Conservation (phyloP, 2,797 vertebrate genomes). For the Enteromius thamalakanensis region DNA sequence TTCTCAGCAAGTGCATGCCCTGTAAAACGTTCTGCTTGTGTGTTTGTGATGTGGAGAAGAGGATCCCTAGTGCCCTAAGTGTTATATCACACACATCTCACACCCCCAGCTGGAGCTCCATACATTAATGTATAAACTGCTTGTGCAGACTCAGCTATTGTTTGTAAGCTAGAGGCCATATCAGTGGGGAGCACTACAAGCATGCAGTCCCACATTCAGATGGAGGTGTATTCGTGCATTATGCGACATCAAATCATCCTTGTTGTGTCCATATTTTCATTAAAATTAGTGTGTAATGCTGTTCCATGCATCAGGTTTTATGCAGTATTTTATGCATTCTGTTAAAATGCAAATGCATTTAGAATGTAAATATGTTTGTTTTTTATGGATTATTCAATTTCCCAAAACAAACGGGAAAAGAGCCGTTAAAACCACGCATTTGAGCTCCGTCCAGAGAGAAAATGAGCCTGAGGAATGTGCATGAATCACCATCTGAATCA, state of each 20-base stretch:
- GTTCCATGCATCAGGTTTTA: constrained; percentile 22
- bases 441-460: constrained; percentile 50
- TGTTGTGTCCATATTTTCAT: constrained; percentile 13
- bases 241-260: not conserved
- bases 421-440: constrained; percentile 35
- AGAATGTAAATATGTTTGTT: constrained; percentile 32
- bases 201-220: constrained; percentile 1
- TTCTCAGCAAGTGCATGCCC: constrained; percentile 46
- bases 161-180: constrained; percentile 47
- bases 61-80: constrained; percentile 44
- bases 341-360: constrained; percentile 29
- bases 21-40: constrained; percentile 49
- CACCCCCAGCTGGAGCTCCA: constrained; percentile 42
- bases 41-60: constrained; percentile 47
- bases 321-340: constrained; percentile 18
- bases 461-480: constrained; percentile 46
- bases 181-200: constrained; percentile 35
- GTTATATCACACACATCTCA: constrained; percentile 47
- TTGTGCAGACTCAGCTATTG: constrained; percentile 57
- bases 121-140: constrained; percentile 53
- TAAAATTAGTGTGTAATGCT: constrained; percentile 30
- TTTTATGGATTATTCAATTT: constrained; percentile 46
- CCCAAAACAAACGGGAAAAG: constrained; percentile 23
- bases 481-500: constrained; percentile 57
- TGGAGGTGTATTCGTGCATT: constrained; percentile 7